Conservation (phyloP, 2,797 vertebrate species). For the Pachyuromys duprasi region DNA sequence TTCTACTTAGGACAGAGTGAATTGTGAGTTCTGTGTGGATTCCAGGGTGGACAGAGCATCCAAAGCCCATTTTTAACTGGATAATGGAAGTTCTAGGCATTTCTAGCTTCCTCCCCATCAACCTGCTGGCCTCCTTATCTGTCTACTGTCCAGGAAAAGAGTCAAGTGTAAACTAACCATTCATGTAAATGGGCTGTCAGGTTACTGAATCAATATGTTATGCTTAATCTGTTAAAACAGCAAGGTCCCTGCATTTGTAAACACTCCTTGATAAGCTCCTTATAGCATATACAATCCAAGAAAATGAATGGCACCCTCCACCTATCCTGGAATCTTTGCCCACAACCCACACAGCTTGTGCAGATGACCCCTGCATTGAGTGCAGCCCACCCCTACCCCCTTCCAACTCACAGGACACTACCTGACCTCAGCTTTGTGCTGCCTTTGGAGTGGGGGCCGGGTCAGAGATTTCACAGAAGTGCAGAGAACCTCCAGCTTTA, state of each 20-base stretch:
- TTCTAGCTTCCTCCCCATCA: slow-evolving; percentile 82
- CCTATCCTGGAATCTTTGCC: neutral
- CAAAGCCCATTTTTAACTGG: slow-evolving; percentile 82
- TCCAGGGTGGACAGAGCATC: slow-evolving; percentile 79
- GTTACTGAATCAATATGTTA: slow-evolving; percentile 76
- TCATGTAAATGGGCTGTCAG: slow-evolving; percentile 82
- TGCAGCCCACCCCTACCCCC: neutral
- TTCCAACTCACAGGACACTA: neutral
- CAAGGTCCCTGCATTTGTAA: slow-evolving; percentile 56
- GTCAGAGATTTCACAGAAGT: neutral
- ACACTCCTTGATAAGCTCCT: slow-evolving; percentile 69
- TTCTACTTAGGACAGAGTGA: slow-evolving; percentile 82
- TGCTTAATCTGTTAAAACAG: slow-evolving; percentile 71
- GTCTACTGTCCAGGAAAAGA: slow-evolving; percentile 83
- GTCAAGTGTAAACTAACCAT: slow-evolving; percentile 84
- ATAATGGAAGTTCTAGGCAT: slow-evolving; percentile 84
- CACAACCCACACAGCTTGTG: neutral
- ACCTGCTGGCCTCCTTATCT: slow-evolving; percentile 84
- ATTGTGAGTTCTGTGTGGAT: slow-evolving; percentile 83
- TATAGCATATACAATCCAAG: slow-evolving; percentile 57
- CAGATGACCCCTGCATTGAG: neutral
- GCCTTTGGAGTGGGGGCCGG: neutral
- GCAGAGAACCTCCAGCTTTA: neutral
- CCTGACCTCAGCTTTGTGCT: neutral
- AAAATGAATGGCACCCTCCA: slow-evolving; percentile 55